These are phyloP conservation scores for Acrobasis consociella DNA, from an alignment of 2,888 invertebrate genomes.

Conservation along the genomic window DNA sequence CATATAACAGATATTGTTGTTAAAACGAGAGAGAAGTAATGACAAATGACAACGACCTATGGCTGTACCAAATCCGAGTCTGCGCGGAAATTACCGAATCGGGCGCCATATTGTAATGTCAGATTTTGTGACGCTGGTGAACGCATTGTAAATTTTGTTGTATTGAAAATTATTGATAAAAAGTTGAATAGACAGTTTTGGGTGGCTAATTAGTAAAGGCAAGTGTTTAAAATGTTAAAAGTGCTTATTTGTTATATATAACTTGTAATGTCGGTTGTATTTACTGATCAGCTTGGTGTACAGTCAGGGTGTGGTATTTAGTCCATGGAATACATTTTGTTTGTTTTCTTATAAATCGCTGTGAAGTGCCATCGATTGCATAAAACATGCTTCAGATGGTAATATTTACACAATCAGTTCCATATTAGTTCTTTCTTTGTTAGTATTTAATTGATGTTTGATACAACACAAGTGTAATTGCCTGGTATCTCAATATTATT, in stretches of 20 bases:
- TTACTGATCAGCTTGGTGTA: conserved; percentile 34
- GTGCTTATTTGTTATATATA: not conserved
- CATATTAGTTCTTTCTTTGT: not conserved
- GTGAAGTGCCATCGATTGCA: conserved; percentile 44
- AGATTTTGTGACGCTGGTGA: conserved; percentile 64
- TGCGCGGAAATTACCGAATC: conserved; percentile 45
- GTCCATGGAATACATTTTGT: conserved; percentile 66
- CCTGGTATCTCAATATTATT: conserved; percentile 31
- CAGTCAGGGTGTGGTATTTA: conserved; percentile 77
- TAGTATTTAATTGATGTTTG: not conserved
- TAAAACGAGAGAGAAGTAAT: conserved; percentile 38
- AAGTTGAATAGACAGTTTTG: conserved; percentile 46
- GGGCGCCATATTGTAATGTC: conserved; percentile 78
- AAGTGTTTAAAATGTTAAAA: conserved; percentile 34
- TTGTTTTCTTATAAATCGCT: conserved; percentile 67
- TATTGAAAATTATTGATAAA: conserved; percentile 41
- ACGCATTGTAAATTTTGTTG: conserved; percentile 40
- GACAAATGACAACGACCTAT: conserved; percentile 36
- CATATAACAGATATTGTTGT: conserved; percentile 18
- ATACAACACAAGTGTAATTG: not conserved
- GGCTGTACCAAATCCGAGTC: conserved; percentile 4
- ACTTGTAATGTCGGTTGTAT: not conserved
- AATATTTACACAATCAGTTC: not conserved
- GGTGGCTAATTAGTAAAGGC: conserved; percentile 58
- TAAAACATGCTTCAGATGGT: conserved; percentile 38